These are phyloP conservation scores for Tipula lateralis DNA, from an alignment of 2,888 invertebrate species.

Conservation along the genomic window DNA sequence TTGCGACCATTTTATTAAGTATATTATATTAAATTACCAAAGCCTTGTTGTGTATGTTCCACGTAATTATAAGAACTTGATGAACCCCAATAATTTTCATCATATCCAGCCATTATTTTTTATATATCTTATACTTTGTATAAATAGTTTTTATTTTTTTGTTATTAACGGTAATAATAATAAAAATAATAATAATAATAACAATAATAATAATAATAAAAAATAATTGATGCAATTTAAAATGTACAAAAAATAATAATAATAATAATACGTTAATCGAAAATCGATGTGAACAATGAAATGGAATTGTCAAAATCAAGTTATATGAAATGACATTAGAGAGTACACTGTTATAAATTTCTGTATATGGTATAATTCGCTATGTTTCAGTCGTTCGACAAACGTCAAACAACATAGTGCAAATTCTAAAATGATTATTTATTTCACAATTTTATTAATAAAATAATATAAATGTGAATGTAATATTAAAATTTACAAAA, in stretches of 20 bases:
- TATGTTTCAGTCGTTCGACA: background rate
- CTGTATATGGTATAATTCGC: background rate
- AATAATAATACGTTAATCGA: background rate
- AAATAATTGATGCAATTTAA: conserved; percentile 15
- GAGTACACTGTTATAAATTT: background rate
- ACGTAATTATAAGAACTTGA: background rate
- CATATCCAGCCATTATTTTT: conserved; percentile 4
- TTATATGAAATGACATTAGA: background rate
- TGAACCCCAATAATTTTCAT: conserved; percentile 24
- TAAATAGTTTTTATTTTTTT: background rate
- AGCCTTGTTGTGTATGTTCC: background rate
- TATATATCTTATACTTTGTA: conserved; percentile 9
- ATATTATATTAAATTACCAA: background rate
- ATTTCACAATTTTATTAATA: background rate
- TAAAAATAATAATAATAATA: background rate
- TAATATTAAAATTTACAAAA: background rate
- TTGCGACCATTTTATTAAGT: background rate
- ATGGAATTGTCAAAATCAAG: background rate
- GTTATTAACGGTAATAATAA: conserved; percentile 7
- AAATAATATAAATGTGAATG: background rate
- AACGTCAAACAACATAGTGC: background rate
- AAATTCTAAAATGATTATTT: background rate
- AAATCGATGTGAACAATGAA: background rate
- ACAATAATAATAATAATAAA: conserved; percentile 6
- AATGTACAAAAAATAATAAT: background rate